These are phyloP conservation scores for Gephyroberyx darwinii DNA, from an alignment of 2,797 vertebrate species.

Conservation along the genomic window DNA sequence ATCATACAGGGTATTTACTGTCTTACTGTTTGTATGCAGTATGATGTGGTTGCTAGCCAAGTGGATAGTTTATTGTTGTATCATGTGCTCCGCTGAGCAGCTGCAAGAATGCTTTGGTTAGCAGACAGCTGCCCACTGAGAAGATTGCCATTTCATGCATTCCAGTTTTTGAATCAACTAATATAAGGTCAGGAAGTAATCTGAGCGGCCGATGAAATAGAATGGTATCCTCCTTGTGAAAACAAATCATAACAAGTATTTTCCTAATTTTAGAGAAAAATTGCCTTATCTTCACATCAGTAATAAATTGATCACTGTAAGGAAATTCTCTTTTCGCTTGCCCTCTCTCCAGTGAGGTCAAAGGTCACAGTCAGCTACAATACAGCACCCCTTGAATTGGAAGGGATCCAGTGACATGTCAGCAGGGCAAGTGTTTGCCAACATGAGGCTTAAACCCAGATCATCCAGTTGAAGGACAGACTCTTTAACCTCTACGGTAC, in stretches of 20 bases:
- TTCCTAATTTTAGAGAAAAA: not conserved
- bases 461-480: no score
- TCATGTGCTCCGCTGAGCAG: slow-evolving; percentile 60
- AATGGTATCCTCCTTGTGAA: slow-evolving; percentile 6
- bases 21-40: not conserved
- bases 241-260: not conserved
- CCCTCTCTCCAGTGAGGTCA: not conserved
- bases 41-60: slow-evolving; percentile 3
- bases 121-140: slow-evolving; percentile 64
- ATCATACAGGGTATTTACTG: not conserved
- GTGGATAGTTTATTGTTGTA: slow-evolving; percentile 19
- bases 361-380: not conserved
- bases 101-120: slow-evolving; percentile 45
- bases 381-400: not conserved
- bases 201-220: slow-evolving; percentile 22
- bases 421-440: no score
- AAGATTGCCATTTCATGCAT: slow-evolving; percentile 27
- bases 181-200: not conserved
- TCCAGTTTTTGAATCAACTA: slow-evolving; percentile 27
- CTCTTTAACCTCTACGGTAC: no score
- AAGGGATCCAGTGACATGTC: no score
- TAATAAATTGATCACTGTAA: no score
- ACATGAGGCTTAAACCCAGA: no score
- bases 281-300: not conserved
- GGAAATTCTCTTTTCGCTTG: not conserved